Percentiles rank a stretch among this genome's conserved stretches.
Evolutionary conservation across 2,113 vertebrate species (phyloP).

Genomic region (Microcebus lehilahytsara): DNA sequence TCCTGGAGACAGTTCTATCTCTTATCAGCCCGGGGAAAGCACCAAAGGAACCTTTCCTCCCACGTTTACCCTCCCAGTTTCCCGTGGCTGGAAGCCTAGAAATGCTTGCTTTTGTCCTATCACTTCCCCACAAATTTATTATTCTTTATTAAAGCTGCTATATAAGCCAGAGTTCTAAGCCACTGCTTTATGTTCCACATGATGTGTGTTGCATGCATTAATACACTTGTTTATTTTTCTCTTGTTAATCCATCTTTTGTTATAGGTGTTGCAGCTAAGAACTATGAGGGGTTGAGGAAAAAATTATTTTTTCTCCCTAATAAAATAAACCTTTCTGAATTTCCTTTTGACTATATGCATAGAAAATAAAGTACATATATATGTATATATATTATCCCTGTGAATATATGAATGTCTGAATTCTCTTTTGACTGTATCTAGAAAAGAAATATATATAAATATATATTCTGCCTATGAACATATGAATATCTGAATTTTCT

Average conservation of each 20-base stretch:
- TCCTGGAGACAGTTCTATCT: background rate
- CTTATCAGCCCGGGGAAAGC: background rate
- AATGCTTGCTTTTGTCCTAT: background rate
- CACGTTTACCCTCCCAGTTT: background rate
- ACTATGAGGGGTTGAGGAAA: background rate
- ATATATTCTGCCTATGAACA: background rate
- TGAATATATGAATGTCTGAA: background rate
- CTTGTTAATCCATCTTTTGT: background rate
- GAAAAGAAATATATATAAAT: background rate
- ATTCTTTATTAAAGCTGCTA: background rate
- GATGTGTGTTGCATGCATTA: background rate
- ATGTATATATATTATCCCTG: background rate
- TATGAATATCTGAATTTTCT: background rate
- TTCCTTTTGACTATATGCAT: background rate
- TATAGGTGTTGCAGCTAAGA: background rate
- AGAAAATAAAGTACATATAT: background rate
- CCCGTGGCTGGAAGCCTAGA: background rate
- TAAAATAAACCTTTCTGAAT: background rate
- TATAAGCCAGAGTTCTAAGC: background rate
- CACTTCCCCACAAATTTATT: background rate
- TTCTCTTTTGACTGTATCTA: constrained; percentile 2
- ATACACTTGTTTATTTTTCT: background rate
- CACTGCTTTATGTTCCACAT: background rate
- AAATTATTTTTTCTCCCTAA: background rate
- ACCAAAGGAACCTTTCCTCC: background rate